Base-by-base conservation (phyloP, 2,888 invertebrate species). In the Keiferia lycopersicella region DNA sequence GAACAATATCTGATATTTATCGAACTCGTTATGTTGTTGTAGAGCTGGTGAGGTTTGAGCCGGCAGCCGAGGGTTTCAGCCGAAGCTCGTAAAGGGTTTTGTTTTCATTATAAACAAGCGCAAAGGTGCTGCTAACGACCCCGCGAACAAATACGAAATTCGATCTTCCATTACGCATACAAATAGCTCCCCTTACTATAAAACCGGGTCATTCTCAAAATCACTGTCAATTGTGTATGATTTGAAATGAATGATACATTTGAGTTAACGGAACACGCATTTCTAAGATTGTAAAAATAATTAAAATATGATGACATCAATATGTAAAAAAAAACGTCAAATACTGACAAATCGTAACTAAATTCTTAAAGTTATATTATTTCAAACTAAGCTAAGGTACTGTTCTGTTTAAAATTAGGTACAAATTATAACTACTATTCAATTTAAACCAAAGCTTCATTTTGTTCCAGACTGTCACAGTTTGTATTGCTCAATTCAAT, bases 131-230 rank as follows among this genome's bases (percentile, higher is more conserved):
- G 89, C 81, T 91, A 91, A 90, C 88, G 88, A 91, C 88, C 88
- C 88, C 81, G 82, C 82, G 87, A 88, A 90, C 89, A 91, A 91
- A 91, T 88, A 91, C 88, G 89, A 91, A 91, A 91, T 90, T 91
- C 87, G 89, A 91, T 91, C 88, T 85, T 80, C 87, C 84, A 91
- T 90, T 88, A 88, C 89, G 86, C 87, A 88, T 89, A 91, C 89
- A 88, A 89, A 90, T 87, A 84, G 80, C 80, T 84, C 84, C 89
- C 82, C 78, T 74, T 38, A 38, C 45, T 60, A 60, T 26, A 18
- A 16, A 3, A 12, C 3, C n/a, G 51, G 51, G 51, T 20, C 18
- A 16, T 20, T 51, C 51, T 12, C 51, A 20, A 22, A 22, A 51
- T 18, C 22, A 16, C 51, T 22, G 18, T 51, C 2, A 51, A 18